These are phyloP conservation scores for Mnemiopsis leidyi DNA, from an alignment of 37 sponge, comb jelly and placozoan species.

Conservation along the genomic window DNA sequence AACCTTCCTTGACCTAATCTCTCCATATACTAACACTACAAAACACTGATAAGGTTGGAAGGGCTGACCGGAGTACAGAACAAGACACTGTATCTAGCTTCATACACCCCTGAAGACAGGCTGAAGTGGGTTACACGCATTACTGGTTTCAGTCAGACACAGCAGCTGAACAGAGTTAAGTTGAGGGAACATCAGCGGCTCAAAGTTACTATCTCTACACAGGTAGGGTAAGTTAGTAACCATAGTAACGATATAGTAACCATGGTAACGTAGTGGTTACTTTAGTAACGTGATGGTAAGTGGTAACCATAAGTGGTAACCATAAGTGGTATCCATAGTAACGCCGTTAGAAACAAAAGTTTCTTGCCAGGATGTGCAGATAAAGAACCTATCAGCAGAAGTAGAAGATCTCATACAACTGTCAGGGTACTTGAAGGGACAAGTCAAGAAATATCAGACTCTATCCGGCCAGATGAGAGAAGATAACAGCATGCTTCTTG, in stretches of 20 bases:
- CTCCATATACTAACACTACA: no score
- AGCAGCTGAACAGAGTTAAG: constrained; percentile 14
- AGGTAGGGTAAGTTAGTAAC: no score
- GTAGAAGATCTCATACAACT: not conserved
- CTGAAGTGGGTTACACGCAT: constrained; percentile 52
- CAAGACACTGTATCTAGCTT: constrained; percentile 39
- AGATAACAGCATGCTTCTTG: not conserved
- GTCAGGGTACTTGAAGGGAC: constrained; percentile 31
- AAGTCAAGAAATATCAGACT: constrained; percentile 41
- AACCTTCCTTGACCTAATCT: no score
- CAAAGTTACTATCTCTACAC: constrained; percentile 29
- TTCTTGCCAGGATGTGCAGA: not conserved
- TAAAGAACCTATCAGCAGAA: not conserved
- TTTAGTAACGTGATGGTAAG: no score
- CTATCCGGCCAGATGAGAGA: constrained; percentile 22
- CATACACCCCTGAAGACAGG: constrained; percentile 34
- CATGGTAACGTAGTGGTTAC: no score
- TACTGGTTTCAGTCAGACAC: not conserved
- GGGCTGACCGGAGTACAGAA: constrained; percentile 12
- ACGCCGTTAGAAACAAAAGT: no score
- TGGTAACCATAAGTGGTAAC: no score
- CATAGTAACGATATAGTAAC: no score
- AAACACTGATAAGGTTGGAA: constrained; percentile 32
- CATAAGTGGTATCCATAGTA: no score
- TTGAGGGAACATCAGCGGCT: constrained; percentile 3